Conservation (phyloP, 1,140 invertebrate genomes). For the Apocrypta bakeri region DNA sequence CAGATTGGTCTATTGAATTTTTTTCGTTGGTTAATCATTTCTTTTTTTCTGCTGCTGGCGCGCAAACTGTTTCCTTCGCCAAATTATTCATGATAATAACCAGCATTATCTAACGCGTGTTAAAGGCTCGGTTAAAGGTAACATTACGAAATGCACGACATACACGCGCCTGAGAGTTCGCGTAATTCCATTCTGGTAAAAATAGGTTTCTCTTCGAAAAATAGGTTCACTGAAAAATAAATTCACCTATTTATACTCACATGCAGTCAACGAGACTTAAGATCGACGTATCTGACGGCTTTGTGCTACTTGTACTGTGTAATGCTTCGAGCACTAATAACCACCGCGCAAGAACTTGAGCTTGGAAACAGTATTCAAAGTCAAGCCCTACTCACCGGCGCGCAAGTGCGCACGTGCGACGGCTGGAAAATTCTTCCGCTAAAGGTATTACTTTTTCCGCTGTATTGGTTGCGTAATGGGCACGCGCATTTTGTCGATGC, state of each 20-base stretch:
- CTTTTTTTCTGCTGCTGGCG: neutral
- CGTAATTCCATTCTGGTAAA: no score
- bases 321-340: neutral
- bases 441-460: neutral
- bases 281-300: no score
- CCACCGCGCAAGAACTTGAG: no score
- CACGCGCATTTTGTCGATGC: neutral
- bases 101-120: neutral
- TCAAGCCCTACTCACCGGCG: neutral
- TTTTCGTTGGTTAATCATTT: neutral
- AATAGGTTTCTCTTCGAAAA: no score
- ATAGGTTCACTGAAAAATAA: no score
- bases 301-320: no score
- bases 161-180: neutral
- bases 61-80: neutral
- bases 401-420: neutral
- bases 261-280: no score
- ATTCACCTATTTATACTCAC: no score
- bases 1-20: constrained; percentile 4
- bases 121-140: neutral
- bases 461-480: neutral
- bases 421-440: neutral
- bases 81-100: neutral
- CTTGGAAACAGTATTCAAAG: neutral
- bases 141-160: neutral